These are phyloP conservation scores for Nesometra sesokonis DNA, from an alignment of 35 echinoderm and acorn worm species.

Conservation along the genomic window DNA sequence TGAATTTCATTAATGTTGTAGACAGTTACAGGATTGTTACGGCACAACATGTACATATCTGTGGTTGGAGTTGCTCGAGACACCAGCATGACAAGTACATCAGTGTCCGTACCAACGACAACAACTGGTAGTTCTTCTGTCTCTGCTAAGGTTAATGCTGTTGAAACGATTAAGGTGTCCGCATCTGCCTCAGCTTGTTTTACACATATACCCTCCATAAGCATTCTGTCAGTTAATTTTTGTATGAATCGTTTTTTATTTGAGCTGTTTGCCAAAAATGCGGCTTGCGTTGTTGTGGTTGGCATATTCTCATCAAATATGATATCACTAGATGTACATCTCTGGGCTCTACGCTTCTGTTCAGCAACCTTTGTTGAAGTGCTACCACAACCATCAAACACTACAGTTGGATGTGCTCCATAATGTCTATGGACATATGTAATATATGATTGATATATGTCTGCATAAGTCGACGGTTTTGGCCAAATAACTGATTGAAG, in stretches of 20 bases:
- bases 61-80: too few relatives aligned
- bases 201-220: conserved; percentile 26
- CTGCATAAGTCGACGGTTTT: conserved; percentile 39
- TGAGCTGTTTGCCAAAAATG: not conserved
- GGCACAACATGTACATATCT: not conserved
- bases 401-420: conserved; percentile 13
- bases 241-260: not conserved
- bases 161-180: conserved; percentile 41
- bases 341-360: not conserved
- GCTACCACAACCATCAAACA: conserved; percentile 12
- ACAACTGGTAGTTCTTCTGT: conserved; percentile 32
- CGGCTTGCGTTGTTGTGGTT: not conserved
- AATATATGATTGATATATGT: conserved; percentile 7
- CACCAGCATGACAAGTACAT: too few relatives aligned
- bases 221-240: conserved; percentile 19
- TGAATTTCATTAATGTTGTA: conserved; percentile 6
- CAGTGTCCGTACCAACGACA: conserved; percentile 17
- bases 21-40: not conserved
- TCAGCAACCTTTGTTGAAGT: conserved; percentile 12
- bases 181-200: conserved; percentile 47
- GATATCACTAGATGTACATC: conserved; percentile 3
- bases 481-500: conserved; percentile 44
- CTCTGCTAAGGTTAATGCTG: conserved; percentile 32
- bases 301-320: conserved; percentile 4
- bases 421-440: conserved; percentile 7